Conservation (phyloP, 1,140 invertebrate genomes). For the Choristoneura fumiferana region DNA sequence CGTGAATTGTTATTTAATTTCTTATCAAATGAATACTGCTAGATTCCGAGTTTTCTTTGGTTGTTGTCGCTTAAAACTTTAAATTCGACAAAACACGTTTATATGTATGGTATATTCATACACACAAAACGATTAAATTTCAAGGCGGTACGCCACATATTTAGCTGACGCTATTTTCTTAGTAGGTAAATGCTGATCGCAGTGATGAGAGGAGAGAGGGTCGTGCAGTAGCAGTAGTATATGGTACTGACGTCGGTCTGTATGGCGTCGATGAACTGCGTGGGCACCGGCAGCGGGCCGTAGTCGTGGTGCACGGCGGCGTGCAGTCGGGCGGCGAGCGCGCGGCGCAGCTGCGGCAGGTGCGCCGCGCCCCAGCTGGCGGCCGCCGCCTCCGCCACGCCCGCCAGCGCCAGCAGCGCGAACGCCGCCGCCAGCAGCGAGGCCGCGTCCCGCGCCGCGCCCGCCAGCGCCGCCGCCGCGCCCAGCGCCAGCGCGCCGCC, state of each 20-base stretch:
- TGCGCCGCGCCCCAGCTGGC: conserved; percentile 63
- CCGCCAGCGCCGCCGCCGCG: conserved; percentile 43
- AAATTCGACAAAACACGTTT: too few species aligned
- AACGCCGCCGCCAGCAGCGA: conserved; percentile 51
- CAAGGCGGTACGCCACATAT: too few species aligned
- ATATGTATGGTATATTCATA: too few species aligned
- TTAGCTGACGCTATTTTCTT: too few species aligned
- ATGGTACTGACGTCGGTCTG: conserved; percentile 42
- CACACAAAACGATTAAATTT: too few species aligned
- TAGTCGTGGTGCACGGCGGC: conserved; percentile 51
- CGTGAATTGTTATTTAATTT: too few species aligned
- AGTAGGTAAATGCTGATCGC: too few species aligned
- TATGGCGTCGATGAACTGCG: conserved; percentile 54
- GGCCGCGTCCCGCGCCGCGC: conserved; percentile 45
- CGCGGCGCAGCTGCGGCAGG: conserved; percentile 40
- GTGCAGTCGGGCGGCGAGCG: conserved; percentile 48
- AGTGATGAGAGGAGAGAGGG: too few species aligned
- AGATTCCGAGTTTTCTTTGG: too few species aligned
- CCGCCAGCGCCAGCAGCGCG: conserved; percentile 50
- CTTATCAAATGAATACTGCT: too few species aligned
- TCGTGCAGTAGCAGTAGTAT: too few species aligned
- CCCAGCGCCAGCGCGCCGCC: conserved; percentile 45
- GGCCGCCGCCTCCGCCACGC: conserved; percentile 51
- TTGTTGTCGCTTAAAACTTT: too few species aligned
- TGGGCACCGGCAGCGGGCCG: conserved; percentile 43